Evolutionary conservation across 2,113 vertebrate genomes (phyloP), one percentile per base, ranked within the genome.

Genomic region (Forbesichthys papilliferus): DNA sequence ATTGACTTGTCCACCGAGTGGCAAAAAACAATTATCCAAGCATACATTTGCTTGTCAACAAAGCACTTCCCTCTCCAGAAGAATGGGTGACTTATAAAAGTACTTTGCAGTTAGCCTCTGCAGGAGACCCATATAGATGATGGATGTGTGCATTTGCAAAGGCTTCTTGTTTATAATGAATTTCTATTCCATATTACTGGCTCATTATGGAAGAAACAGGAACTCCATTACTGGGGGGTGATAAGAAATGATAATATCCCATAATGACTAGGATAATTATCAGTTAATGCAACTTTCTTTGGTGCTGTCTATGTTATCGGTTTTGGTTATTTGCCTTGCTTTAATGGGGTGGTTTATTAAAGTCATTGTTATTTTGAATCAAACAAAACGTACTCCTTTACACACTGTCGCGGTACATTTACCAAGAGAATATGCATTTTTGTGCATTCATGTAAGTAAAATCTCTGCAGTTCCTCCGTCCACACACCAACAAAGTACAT

Each of bases 21-120:
- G 75, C 83, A 82, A 83, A 90, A 92, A 88, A 72, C 89, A 91
- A 91, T 92, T 88, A 91, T 68, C 84, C 72, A 67, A 66, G 78
- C 65, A 67, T 72, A 87, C 27, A 60, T 74, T 80, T 67, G 61
- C 85, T 86, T 88, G 86, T 91, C 87, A 88, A 87, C 85, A 86
- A 79, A 84, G 69, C 61, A 83, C 59, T 61, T 86, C 82, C 83
- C 69, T 76, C 79, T 64, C 47, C 70, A 79, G 72, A 84, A 58
- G 71, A 82, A 84, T 66, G 72, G 79, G 54, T 55, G 66, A 77
- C 20, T 69, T 82, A 82, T 88, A 87, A 73, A 60, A 73, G 52
- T 77, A 13, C 33, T 62, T 57, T 69, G 66, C 65, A 56, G 73
- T 73, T 77, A 64, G 82, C 68, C 83, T 73, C 74, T 71, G 64